Base-by-base conservation (phyloP, 2,113 vertebrate species). In the Sisor rabdophorus region DNA sequence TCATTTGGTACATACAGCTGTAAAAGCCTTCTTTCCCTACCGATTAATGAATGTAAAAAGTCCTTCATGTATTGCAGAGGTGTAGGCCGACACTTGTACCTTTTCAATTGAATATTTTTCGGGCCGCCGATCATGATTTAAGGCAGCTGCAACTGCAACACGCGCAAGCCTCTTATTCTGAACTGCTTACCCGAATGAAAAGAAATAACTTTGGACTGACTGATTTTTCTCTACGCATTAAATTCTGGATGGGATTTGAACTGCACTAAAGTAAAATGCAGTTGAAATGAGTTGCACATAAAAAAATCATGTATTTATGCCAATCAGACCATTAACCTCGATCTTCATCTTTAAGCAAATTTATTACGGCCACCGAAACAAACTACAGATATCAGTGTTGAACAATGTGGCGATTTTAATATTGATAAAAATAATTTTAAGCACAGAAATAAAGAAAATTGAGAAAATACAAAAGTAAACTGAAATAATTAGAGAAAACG, bases 81-180 rank as follows among this genome's bases (percentile, higher is more conserved):
- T 71, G 61, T 24, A 60, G n/a, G 13, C 20, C 30, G 59, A 20
- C 8, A 22, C 16, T 30, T 16, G 24, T 4, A 61, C 67, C 55
- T 52, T 72, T 28, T 64, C 30, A 72, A 6, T 63, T 71, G 40
- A 52, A 72, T 44, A 64, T 13, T 63, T 78, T 78, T 22, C 76
- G 52, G 52, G 68, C 58, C 63, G 68, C 71, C 64, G 47, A 63
- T 78, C 53, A 63, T 71, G 55, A 72, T 71, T 78, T 54, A n/a
- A 63, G 48, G 68, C 40, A 48, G 54, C 53, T 58, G 53, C 64
- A 26, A 3, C 6, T 58, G 59, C 40, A 40, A 50, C 48, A 59
- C 16, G 50, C 30, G 11, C 17, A 69, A 28, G 15, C 22, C 64
- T 32, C 19, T 59, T 54, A 47, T 67, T 77, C 65, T 50, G 54